These are phyloP conservation scores for Anthopleura xanthogrammica DNA, from an alignment of 92 coral and sea anemone genomes.

Conservation along the genomic window DNA sequence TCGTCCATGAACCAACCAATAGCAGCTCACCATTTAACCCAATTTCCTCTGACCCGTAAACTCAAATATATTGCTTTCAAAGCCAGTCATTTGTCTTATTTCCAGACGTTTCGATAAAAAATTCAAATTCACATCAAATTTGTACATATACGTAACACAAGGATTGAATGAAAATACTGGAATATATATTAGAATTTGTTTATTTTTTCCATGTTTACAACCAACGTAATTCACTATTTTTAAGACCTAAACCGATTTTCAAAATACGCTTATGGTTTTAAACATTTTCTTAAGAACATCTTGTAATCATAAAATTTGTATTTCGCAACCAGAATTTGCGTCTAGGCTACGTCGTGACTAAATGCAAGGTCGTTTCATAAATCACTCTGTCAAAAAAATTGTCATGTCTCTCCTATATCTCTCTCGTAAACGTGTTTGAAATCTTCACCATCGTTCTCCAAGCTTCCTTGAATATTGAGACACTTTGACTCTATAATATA, in stretches of 20 bases:
- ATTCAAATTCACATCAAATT: not conserved
- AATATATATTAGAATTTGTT: not conserved
- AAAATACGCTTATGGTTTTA: not conserved
- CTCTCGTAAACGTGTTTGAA: not conserved
- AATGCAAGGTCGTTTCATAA: not conserved
- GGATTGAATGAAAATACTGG: not conserved
- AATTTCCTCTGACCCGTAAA: not conserved
- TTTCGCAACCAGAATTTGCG: not conserved
- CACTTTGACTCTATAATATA: no score
- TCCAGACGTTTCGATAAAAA: not conserved
- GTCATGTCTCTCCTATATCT: not conserved
- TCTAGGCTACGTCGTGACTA: not conserved
- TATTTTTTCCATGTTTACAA: not conserved
- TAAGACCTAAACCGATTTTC: not conserved
- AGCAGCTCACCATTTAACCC: not conserved
- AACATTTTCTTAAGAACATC: not conserved
- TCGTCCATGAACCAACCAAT: not conserved
- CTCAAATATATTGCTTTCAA: not conserved
- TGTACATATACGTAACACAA: not conserved
- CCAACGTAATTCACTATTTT: not conserved
- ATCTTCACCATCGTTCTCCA: not conserved
- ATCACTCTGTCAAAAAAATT: not conserved
- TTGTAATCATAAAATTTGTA: not conserved
- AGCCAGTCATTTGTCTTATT: not conserved
- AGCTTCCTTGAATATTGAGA: no score